Conservation (phyloP, 2,888 invertebrate species). For the Drosophila greeni region DNA sequence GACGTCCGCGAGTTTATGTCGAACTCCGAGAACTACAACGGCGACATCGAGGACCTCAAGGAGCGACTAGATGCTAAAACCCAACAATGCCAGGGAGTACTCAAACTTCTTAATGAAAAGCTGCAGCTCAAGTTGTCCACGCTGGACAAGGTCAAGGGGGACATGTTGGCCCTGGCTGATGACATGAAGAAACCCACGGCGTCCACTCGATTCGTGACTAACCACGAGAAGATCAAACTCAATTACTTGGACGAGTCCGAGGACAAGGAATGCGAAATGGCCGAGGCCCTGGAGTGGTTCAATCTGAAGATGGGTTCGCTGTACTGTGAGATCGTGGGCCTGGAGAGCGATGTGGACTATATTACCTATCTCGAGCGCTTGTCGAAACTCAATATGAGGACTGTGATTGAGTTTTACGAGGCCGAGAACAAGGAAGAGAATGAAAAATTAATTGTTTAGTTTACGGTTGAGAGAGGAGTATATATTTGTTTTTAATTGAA, state of each 20-base stretch:
- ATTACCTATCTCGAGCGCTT: neutral
- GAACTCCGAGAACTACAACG: slow-evolving; percentile 22
- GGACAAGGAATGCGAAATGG: slow-evolving; percentile 24
- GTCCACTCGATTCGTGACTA: neutral
- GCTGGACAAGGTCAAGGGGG: neutral
- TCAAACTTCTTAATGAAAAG: slow-evolving; percentile 11
- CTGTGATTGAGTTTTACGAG: neutral
- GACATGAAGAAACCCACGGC: slow-evolving; percentile 12
- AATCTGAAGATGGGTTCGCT: slow-evolving; percentile 3
- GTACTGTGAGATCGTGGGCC: slow-evolving; percentile 5
- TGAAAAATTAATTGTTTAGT: neutral
- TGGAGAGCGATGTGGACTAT: slow-evolving; percentile 5
- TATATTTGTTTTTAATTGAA: neutral
- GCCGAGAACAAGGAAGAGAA: neutral
- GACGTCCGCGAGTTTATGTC: slow-evolving; percentile 39
- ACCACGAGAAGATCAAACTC: slow-evolving; percentile 26
- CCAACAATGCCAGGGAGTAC: slow-evolving; percentile 36
- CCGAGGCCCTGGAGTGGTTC: slow-evolving; percentile 3
- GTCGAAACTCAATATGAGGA: neutral
- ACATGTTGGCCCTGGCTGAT: slow-evolving; percentile 17
- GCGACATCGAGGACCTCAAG: slow-evolving; percentile 24
- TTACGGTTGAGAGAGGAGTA: too few species aligned
- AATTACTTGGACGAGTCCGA: slow-evolving; percentile 50
- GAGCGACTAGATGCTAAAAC: slow-evolving; percentile 13
- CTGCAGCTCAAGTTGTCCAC: neutral